Evolutionary conservation across 2,888 invertebrate genomes (phyloP), one percentile per base, ranked within the genome.

Genomic region (Diarsia mendica): DNA sequence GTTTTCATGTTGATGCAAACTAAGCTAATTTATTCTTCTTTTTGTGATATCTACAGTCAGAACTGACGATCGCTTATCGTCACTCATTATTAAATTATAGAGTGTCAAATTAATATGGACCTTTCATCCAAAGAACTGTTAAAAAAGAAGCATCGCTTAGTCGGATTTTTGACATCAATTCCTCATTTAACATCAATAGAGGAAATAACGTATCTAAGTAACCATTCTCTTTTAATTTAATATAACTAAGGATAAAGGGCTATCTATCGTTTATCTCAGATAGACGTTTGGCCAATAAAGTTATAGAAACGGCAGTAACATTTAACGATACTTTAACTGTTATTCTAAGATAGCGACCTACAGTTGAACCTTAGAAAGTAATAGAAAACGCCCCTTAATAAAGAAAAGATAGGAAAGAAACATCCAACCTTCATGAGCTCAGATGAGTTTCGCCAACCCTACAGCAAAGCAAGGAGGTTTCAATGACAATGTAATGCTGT

Each of bases 401-500:
- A 28, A 28, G 28, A 28, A 28, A 28, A 28, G 28, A 28, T 28
- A 28, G 28, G 28, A 28, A 28, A 28, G 28, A 28, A 28, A 28
- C 28, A 28, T 28, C 28, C 28, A 28, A 28, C 28, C 55, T 58
- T 58, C 55, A 55, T 23, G 0, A 28, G 28, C 28, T 28, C 8
- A 33, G 9, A 1, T 51, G 4, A 6, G 18, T 10, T 18, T 69
- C 13, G 71, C 23, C 53, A 80, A 33, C 80, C 80, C 71, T 82
- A 28, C n/a, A 28, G 6, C 23, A 46, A 48, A 46, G 48, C 63
- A 60, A 66, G 15, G 11, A 65, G 53, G 58, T 65, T 64, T 67
- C 67, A 79, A 67, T 67, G 49, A 79, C 69, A 72, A 69, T 79
- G 63, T 73, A 83, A 63, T 6, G 53, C 23, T 48, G 51, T 55